These are phyloP conservation scores for Lamprologus sp. DNA, from an alignment of 2,113 vertebrate genomes.

Conservation along the genomic window DNA sequence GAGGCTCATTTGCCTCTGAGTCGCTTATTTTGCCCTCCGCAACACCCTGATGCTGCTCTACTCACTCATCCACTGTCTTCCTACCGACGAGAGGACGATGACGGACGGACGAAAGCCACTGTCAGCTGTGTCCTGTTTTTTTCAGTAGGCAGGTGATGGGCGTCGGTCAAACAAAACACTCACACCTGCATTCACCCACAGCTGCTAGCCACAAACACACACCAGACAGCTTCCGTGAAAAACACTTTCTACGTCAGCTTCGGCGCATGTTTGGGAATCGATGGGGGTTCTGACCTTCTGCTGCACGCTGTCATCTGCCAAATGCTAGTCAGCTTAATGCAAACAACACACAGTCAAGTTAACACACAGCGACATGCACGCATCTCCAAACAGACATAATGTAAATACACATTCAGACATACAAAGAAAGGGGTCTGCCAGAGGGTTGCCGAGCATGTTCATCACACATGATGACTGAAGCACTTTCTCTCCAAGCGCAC, in stretches of 20 bases:
- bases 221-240: background rate
- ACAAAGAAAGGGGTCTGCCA: conserved; percentile 12
- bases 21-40: conserved; percentile 27
- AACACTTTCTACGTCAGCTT: background rate
- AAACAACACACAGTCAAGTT: background rate
- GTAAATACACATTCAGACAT: conserved; percentile 16
- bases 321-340: background rate
- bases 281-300: background rate
- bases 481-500: conserved; percentile 76
- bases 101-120: conserved; percentile 36
- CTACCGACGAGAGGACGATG: background rate
- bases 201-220: background rate
- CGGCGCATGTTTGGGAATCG: background rate
- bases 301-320: background rate
- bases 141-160: background rate
- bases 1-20: conserved; percentile 20
- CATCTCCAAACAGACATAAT: background rate
- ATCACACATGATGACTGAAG: conserved; percentile 61
- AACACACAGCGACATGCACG: background rate
- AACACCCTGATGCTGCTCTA: conserved; percentile 61
- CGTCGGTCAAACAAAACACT: background rate
- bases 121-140: conserved; percentile 9
- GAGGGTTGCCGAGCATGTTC: conserved; percentile 53
- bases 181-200: background rate
- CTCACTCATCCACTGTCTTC: background rate